Conservation (phyloP, 1,140 invertebrate species). For the Zaprionus kolodkinae region DNA sequence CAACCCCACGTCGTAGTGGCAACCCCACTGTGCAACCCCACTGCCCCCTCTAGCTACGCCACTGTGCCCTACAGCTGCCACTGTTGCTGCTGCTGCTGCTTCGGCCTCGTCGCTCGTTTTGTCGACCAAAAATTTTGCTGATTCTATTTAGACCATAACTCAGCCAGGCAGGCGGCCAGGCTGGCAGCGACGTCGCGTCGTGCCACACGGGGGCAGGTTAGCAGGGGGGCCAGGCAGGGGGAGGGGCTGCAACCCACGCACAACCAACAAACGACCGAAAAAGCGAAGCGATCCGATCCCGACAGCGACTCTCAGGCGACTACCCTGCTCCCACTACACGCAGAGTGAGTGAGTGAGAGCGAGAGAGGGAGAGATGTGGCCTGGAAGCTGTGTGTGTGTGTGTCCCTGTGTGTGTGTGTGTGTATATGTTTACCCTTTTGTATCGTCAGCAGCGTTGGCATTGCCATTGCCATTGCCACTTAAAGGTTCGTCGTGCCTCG, state of each 20-base stretch:
- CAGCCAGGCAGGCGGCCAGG: conserved; percentile 38
- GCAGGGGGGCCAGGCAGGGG: neutral
- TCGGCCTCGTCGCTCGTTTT: conserved; percentile 1
- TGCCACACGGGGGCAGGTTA: neutral
- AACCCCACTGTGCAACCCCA: too few relatives aligned
- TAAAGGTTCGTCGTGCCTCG: conserved; percentile 43
- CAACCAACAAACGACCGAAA: conserved; percentile 14
- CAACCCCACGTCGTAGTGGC: neutral
- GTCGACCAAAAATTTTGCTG: conserved; percentile 52
- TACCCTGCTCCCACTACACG: neutral
- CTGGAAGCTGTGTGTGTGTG: neutral
- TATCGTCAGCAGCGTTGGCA: conserved; percentile 24
- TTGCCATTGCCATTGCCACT: conserved; percentile 46
- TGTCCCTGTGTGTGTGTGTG: neutral
- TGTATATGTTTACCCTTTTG: conserved; percentile 20
- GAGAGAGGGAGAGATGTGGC: too few relatives aligned
- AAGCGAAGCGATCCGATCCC: conserved; percentile 17
- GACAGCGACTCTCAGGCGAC: neutral
- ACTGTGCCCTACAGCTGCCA: neutral
- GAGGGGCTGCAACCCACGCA: neutral
- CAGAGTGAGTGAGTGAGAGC: too few relatives aligned
- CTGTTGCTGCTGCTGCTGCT: neutral
- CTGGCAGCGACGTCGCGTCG: neutral
- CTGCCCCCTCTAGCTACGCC: neutral
- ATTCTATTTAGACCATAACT: conserved; percentile 64